These are phyloP conservation scores for Lissonota sp. DNA, from an alignment of 2,888 invertebrate species.

Conservation along the genomic window DNA sequence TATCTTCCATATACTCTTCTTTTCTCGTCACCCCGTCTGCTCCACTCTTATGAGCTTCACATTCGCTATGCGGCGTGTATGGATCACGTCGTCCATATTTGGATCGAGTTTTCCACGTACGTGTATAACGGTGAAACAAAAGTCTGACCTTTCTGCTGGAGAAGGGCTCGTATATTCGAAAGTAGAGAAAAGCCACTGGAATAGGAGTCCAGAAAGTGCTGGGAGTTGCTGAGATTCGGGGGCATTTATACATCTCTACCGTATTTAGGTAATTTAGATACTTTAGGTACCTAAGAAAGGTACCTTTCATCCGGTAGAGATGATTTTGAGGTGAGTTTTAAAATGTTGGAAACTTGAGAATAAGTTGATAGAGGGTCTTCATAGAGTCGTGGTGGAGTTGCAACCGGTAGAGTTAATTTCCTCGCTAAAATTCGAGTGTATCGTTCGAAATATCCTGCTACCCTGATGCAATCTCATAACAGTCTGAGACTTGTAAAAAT, in stretches of 20 bases:
- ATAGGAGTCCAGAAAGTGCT: conserved; percentile 43
- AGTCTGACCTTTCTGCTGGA: conserved; percentile 48
- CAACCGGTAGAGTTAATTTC: too few relatives aligned
- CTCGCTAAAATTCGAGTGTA: background rate
- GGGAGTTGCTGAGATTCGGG: too few relatives aligned
- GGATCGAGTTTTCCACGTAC: conserved; percentile 75
- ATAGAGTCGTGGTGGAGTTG: too few relatives aligned
- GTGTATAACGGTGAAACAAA: conserved; percentile 59
- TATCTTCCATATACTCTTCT: conserved; percentile 53
- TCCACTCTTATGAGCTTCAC: conserved; percentile 63
- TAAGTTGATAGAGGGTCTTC: too few relatives aligned
- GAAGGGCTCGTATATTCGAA: conserved; percentile 53
- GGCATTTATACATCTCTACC: too few relatives aligned
- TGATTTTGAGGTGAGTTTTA: too few relatives aligned
- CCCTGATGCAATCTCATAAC: background rate
- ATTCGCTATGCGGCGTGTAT: conserved; percentile 66
- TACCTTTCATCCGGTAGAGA: too few relatives aligned
- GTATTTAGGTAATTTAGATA: too few relatives aligned
- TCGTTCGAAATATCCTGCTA: conserved; percentile 16
- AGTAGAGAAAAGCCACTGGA: conserved; percentile 51
- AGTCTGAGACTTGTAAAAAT: conserved; percentile 14
- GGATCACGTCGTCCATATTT: conserved; percentile 77
- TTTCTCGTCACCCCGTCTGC: conserved; percentile 44
- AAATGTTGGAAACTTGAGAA: too few relatives aligned
- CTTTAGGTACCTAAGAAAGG: too few relatives aligned